phyloP scores from a whole-genome alignment of 2,797 vertebrate species.

The Sciurus carolinensis region DNA sequence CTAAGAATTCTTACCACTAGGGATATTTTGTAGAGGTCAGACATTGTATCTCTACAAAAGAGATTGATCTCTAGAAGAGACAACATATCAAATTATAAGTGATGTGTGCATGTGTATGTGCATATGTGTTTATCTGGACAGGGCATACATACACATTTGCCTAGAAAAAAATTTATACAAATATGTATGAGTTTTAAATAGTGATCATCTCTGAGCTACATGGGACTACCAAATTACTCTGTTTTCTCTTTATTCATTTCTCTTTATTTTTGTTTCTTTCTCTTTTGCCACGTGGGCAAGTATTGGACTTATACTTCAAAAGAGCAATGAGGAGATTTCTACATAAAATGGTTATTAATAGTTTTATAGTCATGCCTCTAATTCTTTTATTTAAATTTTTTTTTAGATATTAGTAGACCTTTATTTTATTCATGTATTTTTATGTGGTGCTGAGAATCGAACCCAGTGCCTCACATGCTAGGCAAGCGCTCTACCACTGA shows the following conservation, averaged over 20 bases:
- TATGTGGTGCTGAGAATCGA: too few relatives aligned
- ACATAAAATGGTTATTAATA: not conserved
- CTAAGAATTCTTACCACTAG: not conserved
- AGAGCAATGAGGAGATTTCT: not conserved
- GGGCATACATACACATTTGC: not conserved
- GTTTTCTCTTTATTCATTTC: not conserved
- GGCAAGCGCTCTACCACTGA: too few relatives aligned
- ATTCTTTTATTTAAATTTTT: too few relatives aligned
- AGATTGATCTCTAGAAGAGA: not conserved
- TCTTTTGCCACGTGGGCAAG: not conserved
- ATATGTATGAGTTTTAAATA: conserved; percentile 4
- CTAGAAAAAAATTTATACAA: not conserved
- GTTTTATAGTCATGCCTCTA: not conserved
- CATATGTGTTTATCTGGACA: not conserved
- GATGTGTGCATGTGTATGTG: not conserved
- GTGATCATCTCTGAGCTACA: not conserved
- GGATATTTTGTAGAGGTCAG: not conserved
- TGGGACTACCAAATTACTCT: not conserved
- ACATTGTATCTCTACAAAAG: not conserved
- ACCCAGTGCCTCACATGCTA: too few relatives aligned
- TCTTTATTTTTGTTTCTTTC: not conserved
- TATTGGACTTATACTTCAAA: not conserved
- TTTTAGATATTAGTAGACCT: too few relatives aligned
- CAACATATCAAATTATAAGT: not conserved
- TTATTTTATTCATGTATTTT: too few relatives aligned